These are phyloP conservation scores for Pardosa pseudoannulata DNA, from an alignment of 2,888 invertebrate species.

Conservation along the genomic window DNA sequence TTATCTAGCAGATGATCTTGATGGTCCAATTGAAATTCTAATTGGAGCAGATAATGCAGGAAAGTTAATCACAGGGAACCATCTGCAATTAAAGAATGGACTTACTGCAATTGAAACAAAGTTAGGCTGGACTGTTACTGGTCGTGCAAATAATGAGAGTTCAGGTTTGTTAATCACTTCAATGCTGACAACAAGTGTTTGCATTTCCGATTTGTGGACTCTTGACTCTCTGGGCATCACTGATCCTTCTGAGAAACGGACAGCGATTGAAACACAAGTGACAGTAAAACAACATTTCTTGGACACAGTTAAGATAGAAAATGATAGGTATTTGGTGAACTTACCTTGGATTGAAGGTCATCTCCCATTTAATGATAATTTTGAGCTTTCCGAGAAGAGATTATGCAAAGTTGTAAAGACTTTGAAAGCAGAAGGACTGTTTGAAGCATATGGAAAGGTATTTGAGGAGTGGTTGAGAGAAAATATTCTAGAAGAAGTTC, in stretches of 20 bases:
- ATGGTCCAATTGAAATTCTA: neutral
- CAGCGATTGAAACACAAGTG: neutral
- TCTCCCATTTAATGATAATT: neutral
- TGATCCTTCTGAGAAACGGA: neutral
- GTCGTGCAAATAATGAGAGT: neutral
- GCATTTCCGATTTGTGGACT: neutral
- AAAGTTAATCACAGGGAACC: neutral
- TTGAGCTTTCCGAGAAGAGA: neutral
- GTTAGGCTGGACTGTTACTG: slow-evolving; percentile 12
- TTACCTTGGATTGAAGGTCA: neutral
- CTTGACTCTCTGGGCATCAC: neutral
- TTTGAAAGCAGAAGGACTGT: neutral
- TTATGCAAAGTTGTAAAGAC: neutral
- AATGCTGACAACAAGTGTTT: neutral
- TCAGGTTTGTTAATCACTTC: neutral
- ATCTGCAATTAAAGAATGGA: neutral
- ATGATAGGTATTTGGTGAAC: neutral
- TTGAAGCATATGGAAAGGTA: neutral
- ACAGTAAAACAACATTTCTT: neutral
- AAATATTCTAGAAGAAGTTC: neutral
- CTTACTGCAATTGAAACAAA: neutral
- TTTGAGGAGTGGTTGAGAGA: neutral
- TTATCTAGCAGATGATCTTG: neutral
- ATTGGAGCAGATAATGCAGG: slow-evolving; percentile 3
- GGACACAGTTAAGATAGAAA: neutral